phyloP scores from a whole-genome alignment of 2,113 vertebrate species.

The Tetraodon nigroviridis region DNA sequence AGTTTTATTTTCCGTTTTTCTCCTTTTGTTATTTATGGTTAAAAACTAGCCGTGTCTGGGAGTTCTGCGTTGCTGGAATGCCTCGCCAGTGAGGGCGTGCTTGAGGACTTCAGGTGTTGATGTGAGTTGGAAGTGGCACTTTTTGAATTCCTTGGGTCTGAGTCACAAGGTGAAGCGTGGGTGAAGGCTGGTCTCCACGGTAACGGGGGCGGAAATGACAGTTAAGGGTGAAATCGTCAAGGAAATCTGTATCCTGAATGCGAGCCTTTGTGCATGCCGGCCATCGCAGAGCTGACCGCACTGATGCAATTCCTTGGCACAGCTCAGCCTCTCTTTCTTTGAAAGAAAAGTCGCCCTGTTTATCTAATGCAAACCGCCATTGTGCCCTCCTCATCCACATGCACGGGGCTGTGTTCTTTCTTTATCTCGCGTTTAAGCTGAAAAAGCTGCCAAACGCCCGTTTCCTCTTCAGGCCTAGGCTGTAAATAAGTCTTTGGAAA shows the following conservation, averaged over 20 bases:
- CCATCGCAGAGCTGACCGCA: slow-evolving; percentile 2
- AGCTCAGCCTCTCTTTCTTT: slow-evolving; percentile 7
- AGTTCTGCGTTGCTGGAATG: too few species aligned
- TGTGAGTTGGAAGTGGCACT: neutral
- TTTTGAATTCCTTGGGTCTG: slow-evolving; percentile 14
- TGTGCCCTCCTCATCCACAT: neutral
- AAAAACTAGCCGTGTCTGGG: too few species aligned
- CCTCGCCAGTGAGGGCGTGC: too few species aligned
- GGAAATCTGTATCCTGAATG: slow-evolving; percentile 29
- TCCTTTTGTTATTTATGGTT: too few species aligned
- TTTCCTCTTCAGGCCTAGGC: too few species aligned
- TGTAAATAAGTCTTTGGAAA: too few species aligned
- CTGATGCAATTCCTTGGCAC: slow-evolving; percentile 54
- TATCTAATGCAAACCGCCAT: slow-evolving; percentile 1
- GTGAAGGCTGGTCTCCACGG: slow-evolving; percentile 21
- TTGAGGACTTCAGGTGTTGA: neutral
- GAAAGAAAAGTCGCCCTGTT: slow-evolving; percentile 10
- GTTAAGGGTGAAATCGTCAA: slow-evolving; percentile 23
- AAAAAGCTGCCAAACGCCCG: too few species aligned
- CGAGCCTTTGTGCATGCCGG: slow-evolving; percentile 5
- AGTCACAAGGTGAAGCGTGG: slow-evolving; percentile 4
- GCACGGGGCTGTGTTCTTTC: neutral
- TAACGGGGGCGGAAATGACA: slow-evolving; percentile 4
- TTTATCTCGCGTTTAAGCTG: neutral
- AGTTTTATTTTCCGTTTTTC: too few species aligned